A percentile compares a stretch with the other conserved stretches of the same genome.
These are phyloP conservation scores for Protonemura montana DNA, from an alignment of 2,888 invertebrate species.

Conservation along the genomic window DNA sequence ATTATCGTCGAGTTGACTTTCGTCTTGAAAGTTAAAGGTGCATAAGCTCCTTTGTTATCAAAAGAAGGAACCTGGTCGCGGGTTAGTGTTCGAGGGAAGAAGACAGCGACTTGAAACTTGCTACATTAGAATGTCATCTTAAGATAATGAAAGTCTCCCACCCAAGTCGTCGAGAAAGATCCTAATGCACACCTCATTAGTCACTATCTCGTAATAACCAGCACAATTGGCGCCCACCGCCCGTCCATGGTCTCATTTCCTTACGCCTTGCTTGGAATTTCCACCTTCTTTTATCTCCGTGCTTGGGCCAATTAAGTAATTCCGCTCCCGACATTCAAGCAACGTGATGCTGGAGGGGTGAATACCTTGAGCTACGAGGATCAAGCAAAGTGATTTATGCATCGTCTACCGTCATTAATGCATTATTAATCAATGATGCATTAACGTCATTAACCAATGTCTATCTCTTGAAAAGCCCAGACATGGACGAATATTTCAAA, in stretches of 20 bases:
- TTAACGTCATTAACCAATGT: not conserved
- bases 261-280: not conserved
- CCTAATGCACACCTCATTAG: conserved; percentile 1
- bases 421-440: no score
- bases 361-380: not conserved
- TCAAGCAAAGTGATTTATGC: not conserved
- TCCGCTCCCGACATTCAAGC: not conserved
- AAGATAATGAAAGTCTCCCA: not conserved
- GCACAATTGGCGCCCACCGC: not conserved
- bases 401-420: not conserved
- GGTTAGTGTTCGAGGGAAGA: not conserved
- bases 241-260: not conserved
- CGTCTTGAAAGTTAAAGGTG: not conserved
- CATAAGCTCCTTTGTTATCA: not conserved
- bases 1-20: not conserved
- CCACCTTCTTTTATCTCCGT: conserved; percentile 5
- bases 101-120: not conserved
- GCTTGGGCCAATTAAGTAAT: not conserved
- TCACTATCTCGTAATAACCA: conserved; percentile 7
- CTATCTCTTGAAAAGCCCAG: not conserved
- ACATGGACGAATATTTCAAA: not conserved
- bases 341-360: not conserved
- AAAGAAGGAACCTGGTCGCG: not conserved
- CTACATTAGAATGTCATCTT: not conserved
- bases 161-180: not conserved